phyloP scores from a whole-genome alignment of 2,797 vertebrate genomes.

The Mycteria americana region DNA sequence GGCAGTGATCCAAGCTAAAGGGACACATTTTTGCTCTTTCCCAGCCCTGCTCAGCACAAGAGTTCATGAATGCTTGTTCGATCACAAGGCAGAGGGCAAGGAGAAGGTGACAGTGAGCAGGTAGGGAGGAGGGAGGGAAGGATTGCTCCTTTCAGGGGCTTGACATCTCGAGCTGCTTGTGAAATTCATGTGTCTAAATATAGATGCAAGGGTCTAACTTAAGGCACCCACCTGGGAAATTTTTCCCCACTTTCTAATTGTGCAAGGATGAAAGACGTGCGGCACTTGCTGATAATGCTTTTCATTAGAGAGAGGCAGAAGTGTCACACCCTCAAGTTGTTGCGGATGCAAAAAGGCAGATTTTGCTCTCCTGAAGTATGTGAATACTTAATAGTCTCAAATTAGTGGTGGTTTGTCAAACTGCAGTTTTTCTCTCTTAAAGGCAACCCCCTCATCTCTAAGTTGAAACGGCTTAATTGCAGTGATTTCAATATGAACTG shows the following conservation, averaged over 20 bases:
- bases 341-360: neutral
- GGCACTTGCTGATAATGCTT: neutral
- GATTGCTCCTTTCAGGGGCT: neutral
- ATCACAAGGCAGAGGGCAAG: neutral
- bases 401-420: neutral
- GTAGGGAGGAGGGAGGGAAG: neutral
- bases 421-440: neutral
- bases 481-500: neutral
- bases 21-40: neutral
- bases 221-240: neutral
- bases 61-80: neutral
- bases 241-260: neutral
- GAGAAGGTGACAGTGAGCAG: neutral
- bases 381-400: neutral
- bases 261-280: neutral
- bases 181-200: neutral
- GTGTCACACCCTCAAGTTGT: neutral
- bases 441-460: neutral
- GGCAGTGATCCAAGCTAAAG: neutral
- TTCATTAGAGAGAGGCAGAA: neutral
- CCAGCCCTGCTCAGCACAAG: neutral
- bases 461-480: neutral
- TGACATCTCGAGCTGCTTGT: neutral
- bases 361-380: neutral
- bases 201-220: neutral